phyloP scores from a whole-genome alignment of 2,113 vertebrate genomes.

The Alligator sinensis region DNA sequence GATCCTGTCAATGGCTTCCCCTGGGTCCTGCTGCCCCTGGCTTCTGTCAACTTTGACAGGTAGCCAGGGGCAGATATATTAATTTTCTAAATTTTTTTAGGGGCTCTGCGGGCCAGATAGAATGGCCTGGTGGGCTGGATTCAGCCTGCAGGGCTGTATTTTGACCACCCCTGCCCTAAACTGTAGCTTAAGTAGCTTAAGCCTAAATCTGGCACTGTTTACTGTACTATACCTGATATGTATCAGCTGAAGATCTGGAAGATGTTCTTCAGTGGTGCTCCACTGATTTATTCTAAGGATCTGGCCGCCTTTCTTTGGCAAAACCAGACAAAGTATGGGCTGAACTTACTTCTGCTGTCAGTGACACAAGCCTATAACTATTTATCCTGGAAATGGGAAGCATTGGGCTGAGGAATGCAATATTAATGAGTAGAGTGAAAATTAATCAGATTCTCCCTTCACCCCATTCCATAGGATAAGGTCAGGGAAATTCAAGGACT shows the following conservation, averaged over 20 bases:
- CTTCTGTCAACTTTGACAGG: no score
- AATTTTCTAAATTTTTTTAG: no score
- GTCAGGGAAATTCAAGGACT: background rate
- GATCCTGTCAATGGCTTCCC: no score
- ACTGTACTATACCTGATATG: background rate
- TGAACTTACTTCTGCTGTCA: background rate
- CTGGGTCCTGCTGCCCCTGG: no score
- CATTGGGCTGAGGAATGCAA: background rate
- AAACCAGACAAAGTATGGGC: background rate
- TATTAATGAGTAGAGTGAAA: background rate
- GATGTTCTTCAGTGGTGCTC: no score
- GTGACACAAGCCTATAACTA: background rate
- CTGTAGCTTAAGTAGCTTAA: no score
- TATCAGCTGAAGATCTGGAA: background rate
- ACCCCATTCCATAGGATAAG: background rate
- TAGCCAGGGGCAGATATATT: no score
- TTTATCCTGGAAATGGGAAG: background rate
- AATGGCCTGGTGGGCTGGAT: no score
- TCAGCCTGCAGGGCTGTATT: no score
- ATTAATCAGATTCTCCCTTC: background rate
- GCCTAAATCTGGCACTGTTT: no score
- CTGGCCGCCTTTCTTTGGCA: background rate
- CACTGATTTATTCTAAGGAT: background rate
- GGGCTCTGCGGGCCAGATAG: no score
- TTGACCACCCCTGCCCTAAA: no score